A percentile compares a stretch with the other conserved stretches of the same genome.
Evolutionary conservation across 2,113 vertebrate species (phyloP).

Genomic region (Gasterosteus aculeatus): DNA sequence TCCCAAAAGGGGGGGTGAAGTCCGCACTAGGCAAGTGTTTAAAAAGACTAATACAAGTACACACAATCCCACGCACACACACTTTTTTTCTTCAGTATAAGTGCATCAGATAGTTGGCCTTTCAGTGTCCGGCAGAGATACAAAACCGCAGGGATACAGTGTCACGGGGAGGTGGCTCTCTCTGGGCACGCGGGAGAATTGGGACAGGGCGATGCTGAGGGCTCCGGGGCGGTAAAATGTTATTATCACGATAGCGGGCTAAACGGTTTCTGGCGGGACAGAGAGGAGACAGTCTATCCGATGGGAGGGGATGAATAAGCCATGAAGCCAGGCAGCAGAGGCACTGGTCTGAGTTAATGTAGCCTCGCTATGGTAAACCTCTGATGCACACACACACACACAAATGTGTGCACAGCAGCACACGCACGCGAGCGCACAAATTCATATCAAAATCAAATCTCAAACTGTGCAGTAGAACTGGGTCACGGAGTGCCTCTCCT

Average conservation of each 20-base stretch:
- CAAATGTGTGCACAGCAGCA: slow-evolving; percentile 1
- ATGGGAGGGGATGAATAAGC: slow-evolving; percentile 61
- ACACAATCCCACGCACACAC: slow-evolving; percentile 7
- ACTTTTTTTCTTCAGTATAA: slow-evolving; percentile 16
- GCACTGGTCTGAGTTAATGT: slow-evolving; percentile 67
- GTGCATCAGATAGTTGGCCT: slow-evolving; percentile 48
- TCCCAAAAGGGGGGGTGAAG: neutral
- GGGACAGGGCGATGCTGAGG: slow-evolving; percentile 41
- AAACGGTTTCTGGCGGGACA: slow-evolving; percentile 57
- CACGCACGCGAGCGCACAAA: slow-evolving; percentile 49
- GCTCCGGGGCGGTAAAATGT: slow-evolving; percentile 44
- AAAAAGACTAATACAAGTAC: slow-evolving; percentile 17
- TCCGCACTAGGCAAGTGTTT: neutral
- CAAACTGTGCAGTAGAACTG: slow-evolving; percentile 64
- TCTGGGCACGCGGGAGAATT: slow-evolving; percentile 41
- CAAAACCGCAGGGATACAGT: slow-evolving; percentile 42
- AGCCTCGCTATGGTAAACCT: slow-evolving; percentile 49
- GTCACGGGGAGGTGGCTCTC: slow-evolving; percentile 34
- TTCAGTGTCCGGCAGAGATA: slow-evolving; percentile 53
- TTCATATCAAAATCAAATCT: slow-evolving; percentile 73
- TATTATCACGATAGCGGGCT: slow-evolving; percentile 56
- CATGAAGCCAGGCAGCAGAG: slow-evolving; percentile 51
- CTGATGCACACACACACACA: slow-evolving; percentile 38
- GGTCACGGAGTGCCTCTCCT: slow-evolving; percentile 67
- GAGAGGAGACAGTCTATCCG: slow-evolving; percentile 45